phyloP scores from a whole-genome alignment of 2,888 invertebrate species.

The Neoitamus cyanurus region DNA sequence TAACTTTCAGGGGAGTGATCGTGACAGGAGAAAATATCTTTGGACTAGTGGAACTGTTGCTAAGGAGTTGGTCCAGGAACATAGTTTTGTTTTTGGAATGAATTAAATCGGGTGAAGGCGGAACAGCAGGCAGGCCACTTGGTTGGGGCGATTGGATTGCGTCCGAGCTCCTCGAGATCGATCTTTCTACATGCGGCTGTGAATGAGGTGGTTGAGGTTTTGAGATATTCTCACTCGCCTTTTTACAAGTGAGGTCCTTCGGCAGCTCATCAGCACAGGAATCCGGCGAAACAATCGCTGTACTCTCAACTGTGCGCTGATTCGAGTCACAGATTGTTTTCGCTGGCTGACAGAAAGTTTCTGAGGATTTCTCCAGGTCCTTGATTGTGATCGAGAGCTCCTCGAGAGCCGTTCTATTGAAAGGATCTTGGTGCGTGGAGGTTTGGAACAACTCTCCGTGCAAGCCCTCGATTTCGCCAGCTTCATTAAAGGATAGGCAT shows the following conservation, averaged over 20 bases:
- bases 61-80: constrained; percentile 55
- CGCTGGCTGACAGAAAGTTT: constrained; percentile 32
- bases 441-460: constrained; percentile 63
- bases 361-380: constrained; percentile 66
- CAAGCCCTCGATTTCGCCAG: constrained; percentile 64
- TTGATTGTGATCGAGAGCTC: constrained; percentile 71
- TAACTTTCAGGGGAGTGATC: constrained; percentile 54
- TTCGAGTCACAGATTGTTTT: constrained; percentile 57
- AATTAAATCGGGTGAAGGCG: constrained; percentile 76
- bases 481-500: constrained; percentile 65
- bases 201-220: constrained; percentile 8
- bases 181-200: constrained; percentile 65
- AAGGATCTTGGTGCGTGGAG: constrained; percentile 56
- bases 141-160: constrained; percentile 80
- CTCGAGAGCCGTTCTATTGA: constrained; percentile 59
- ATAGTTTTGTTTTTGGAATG: constrained; percentile 64
- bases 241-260: constrained; percentile 72
- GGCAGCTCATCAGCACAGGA: constrained; percentile 69
- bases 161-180: constrained; percentile 77
- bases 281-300: constrained; percentile 56
- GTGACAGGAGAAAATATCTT: constrained; percentile 56
- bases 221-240: constrained; percentile 63
- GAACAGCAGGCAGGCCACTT: constrained; percentile 77
- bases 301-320: constrained; percentile 60
- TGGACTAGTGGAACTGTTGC: constrained; percentile 55